Evolutionary conservation across 2,797 vertebrate genomes (phyloP), one percentile per base, ranked within the genome.

Genomic region (Typhlichthys eigenmanni): DNA sequence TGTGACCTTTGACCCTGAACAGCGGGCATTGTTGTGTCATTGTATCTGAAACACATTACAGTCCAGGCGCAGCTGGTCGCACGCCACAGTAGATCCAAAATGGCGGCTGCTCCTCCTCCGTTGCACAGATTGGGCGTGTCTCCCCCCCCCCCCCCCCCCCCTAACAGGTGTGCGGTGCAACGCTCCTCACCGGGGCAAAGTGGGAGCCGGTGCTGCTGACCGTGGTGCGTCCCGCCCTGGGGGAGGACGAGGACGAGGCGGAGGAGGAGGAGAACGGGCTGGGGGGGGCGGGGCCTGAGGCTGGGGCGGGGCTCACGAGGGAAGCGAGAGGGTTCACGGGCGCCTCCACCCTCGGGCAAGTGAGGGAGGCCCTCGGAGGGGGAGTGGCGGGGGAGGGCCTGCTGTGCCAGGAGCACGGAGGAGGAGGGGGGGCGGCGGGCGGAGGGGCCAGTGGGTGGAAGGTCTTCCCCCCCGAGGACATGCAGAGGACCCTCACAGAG

Each of bases 131-230:
- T 0, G 9, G 10, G 7, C 9, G 1, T 43, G 7, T 43, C 7
- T 8, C 0, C 7, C 1, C 38, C 54, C 64, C 55, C 38, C 54
- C 64, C 55, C n/a, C n/a, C n/a, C n/a, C n/a, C n/a, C n/a, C n/a
- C n/a, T n/a, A 29, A 29, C 24, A 98, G 97, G 95, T 99, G 46
- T 92, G 91, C 1, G 95, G 95, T 13, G 81, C 75, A 0, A 68
- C 75, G 7, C 75, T 98, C 55, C 85, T 89, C 45, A 88, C 87
- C 0, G 96, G 96, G 45, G 75, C 87, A 0, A 92, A 95, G 60
- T 95, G 91, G n/a, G 95, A 97, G 75, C 97, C 97, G 0, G 86
- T 98, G 79, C 85, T 98, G 48, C 59, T 99, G 29, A 96, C 88
- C 0, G 84, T 98, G 0, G 89, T 98, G 32, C 93, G 82, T n/a